Evolutionary conservation across 64 coral and sea anemone genomes (phyloP), one percentile per base, ranked within the genome.

Genomic region (Porites australiensis): DNA sequence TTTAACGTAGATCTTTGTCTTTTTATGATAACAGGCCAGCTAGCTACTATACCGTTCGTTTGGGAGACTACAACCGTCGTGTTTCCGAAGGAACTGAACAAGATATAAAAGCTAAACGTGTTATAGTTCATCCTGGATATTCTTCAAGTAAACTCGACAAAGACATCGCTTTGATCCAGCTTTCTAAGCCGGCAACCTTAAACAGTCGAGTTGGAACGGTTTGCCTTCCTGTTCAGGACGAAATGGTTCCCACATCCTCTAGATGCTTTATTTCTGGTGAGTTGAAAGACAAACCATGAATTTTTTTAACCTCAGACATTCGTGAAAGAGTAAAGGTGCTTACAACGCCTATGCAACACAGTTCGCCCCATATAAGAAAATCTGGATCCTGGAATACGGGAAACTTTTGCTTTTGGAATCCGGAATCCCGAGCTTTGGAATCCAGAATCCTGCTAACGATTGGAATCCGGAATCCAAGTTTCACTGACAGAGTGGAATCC

Each of bases 151-250:
- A 1, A 0, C 44, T 74, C 16, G 46, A 74, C 22, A 74, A 74
- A 13, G 72, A 74, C 72, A 74, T 74, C 7, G 72, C 72, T 6
- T 14, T 74, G 72, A 48, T 74, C 14, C 44, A 74, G 45, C 22
- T 74, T 4, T 46, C 72, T 15, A 48, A 46, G 16, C 72, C 72
- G 8, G 72, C 45, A 10, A 74, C 44, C 3, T 16, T 74, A 13
- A 48, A 46, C 45, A 45, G 65, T 50, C 27, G 52, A 14, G 68
- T 91, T 18, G 27, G 52, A 50, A 74, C 79, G 11, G 89, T 91
- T 15, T 91, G 89, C 55, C 50, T 91, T 2, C 89, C 89, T 3
- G 16, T 27, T 8, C 64, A 63, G 4, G 49, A 60, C 14, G 61
- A 83, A 27, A 61, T 18, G 2, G 79, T 91, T 18, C 37, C 72